Evolutionary conservation across 2,113 vertebrate genomes (phyloP).

Genomic region (Anseranas semipalmata): DNA sequence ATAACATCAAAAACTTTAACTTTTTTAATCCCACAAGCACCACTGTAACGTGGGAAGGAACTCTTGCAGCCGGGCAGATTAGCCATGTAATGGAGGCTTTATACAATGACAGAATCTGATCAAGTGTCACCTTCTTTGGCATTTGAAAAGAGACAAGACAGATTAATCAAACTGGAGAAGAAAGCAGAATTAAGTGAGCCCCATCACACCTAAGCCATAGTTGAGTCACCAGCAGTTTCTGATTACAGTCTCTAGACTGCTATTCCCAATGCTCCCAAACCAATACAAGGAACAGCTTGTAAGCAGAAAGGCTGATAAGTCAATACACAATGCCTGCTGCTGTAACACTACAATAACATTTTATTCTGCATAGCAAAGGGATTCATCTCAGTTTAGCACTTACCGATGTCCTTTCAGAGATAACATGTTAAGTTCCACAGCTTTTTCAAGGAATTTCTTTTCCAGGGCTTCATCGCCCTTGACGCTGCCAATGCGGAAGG

Average conservation of each 20-base stretch:
- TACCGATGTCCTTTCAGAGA: constrained; percentile 94
- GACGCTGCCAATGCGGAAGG: constrained; percentile 86
- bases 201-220: neutral
- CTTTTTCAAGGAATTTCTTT: constrained; percentile 89
- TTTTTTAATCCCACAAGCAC: neutral
- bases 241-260: neutral
- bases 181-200: neutral
- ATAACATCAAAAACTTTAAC: neutral
- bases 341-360: neutral
- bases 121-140: neutral
- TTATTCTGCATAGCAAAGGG: neutral
- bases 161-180: neutral
- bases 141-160: neutral
- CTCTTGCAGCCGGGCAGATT: neutral
- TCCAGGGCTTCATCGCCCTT: constrained; percentile 88
- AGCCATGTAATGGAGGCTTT: neutral
- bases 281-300: neutral
- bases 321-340: neutral
- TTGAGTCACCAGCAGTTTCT: neutral
- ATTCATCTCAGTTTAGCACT: neutral
- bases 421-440: constrained; percentile 89
- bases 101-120: neutral
- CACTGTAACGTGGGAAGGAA: neutral
- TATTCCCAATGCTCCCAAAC: neutral
- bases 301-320: neutral